These are phyloP conservation scores for Aromia moschata DNA, from an alignment of 2,888 invertebrate genomes.

Conservation along the genomic window DNA sequence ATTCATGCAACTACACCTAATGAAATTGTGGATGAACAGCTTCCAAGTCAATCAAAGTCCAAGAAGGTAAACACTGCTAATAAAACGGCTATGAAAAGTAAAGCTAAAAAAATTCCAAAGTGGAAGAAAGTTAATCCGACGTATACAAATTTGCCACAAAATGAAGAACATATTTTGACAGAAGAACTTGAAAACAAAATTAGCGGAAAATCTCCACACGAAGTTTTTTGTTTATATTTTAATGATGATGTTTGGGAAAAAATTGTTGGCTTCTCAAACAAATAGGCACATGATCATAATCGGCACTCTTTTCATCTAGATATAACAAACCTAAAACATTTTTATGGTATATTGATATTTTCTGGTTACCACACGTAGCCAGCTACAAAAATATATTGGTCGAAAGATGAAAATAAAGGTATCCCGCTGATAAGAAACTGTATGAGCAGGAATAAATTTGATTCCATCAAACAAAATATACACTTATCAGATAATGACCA, in stretches of 20 bases:
- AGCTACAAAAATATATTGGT: constrained; percentile 27
- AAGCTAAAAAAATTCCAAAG: no score
- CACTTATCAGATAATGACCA: constrained; percentile 39
- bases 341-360: neutral
- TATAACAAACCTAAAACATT: neutral
- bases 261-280: neutral
- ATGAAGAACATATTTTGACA: no score
- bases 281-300: neutral
- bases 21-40: no score
- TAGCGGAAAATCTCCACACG: neutral
- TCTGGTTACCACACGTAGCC: neutral
- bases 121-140: no score
- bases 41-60: no score
- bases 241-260: neutral
- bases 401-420: constrained; percentile 13
- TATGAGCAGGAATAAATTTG: constrained; percentile 38
- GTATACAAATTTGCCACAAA: no score
- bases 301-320: neutral
- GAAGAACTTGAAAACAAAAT: constrained; percentile 27
- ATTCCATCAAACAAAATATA: constrained; percentile 35
- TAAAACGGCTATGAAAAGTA: no score
- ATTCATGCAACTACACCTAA: constrained; percentile 25
- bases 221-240: neutral
- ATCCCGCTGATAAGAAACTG: constrained; percentile 25
- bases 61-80: no score